Evolutionary conservation across 1,140 invertebrate species (phyloP), one percentile per base, ranked within the genome.

Genomic region (Cylas formicarius): DNA sequence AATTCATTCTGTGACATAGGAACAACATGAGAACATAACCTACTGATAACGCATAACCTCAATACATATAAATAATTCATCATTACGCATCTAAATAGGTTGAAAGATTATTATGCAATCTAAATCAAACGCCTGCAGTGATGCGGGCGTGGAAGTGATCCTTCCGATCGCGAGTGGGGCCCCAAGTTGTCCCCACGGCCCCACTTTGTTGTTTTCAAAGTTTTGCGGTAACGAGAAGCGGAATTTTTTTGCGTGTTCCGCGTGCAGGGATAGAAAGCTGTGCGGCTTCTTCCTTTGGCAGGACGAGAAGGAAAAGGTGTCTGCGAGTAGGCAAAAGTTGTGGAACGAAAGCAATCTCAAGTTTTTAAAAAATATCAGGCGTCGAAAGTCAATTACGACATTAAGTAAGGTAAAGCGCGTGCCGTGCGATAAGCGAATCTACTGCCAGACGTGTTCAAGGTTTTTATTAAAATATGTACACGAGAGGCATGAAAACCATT

Each of bases 211-310:
- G 48, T 86, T 86, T 72, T 75, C 73, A 19, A 66, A 65, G 49
- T 60, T 59, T 37, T 48, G 53, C 6, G 40, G 69, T 19, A 58
- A 60, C 6, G 44, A 52, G 16, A 60, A 53, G 8, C 43, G 50
- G 3, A 60, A 52, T 45, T 90, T 80, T 65, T 90, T 75, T 66
- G 77, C 80, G 1, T 92, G 89, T 63, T 80, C 89, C 2, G 84
- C 84, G 2, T 86, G 80, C 57, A 73, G 87, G 43, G 79, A 86
- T 56, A 63, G 73, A 48, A 87, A 86, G 58, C 65, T 80, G 1
- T 91, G 86, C 56, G 68, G 70, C 3, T 81, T 86, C 61, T 78
- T 75, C 50, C 64, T 79, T 10, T 69, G 74, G 29, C 67, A 76
- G 56, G 72, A 72, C 26, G 68, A 78, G 39, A 64, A 68, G 57